phyloP scores from a whole-genome alignment of 2,797 vertebrate genomes.

The Gymnoscopelus braueri region DNA sequence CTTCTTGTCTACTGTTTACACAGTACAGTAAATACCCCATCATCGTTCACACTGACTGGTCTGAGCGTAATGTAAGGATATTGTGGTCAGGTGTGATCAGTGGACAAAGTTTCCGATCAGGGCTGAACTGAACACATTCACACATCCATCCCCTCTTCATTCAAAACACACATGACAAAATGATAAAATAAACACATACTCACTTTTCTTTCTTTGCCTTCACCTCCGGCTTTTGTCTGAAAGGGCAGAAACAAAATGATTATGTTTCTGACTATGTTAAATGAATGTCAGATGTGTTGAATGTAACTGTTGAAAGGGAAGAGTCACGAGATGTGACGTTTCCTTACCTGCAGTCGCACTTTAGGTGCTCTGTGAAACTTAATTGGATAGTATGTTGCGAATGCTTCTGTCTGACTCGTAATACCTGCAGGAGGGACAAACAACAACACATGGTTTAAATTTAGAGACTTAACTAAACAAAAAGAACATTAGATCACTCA shows the following conservation, averaged over 20 bases:
- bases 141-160: not conserved
- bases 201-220: constrained; percentile 93
- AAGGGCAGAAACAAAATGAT: constrained; percentile 30
- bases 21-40: not conserved
- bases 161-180: constrained; percentile 15
- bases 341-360: constrained; percentile 93
- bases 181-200: constrained; percentile 71
- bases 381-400: constrained; percentile 82
- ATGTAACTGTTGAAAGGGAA: no score
- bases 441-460: constrained; percentile 34
- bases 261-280: not conserved
- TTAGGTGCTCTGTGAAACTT: constrained; percentile 91
- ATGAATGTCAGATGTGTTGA: no score
- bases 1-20: constrained; percentile 30
- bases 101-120: no score
- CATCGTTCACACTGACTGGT: not conserved
- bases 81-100: no score
- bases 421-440: constrained; percentile 81
- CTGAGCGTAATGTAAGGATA: no score
- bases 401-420: constrained; percentile 83
- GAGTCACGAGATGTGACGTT: no score
- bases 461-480: constrained; percentile 2
- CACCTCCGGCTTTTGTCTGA: constrained; percentile 90
- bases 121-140: constrained; percentile 3
- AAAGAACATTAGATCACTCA: not conserved